Evolutionary conservation across 2,888 invertebrate genomes (phyloP).

Genomic region (Parnassius glacialis): DNA sequence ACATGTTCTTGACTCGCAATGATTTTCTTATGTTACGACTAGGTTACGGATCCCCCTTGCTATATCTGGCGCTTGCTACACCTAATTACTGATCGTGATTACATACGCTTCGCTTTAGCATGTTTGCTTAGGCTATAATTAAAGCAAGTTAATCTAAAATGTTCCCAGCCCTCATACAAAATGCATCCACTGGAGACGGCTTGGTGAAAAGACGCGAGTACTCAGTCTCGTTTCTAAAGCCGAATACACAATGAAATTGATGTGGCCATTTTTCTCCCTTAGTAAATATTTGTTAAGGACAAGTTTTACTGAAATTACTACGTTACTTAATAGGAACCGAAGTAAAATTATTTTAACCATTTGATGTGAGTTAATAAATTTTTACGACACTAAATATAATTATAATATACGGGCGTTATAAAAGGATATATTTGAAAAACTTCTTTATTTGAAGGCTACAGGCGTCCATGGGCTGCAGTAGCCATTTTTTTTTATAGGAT

Average conservation of each 20-base stretch:
- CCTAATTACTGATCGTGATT: constrained; percentile 77
- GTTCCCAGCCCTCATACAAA: constrained; percentile 68
- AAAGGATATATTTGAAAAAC: no score
- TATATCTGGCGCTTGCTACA: constrained; percentile 36
- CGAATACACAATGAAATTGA: constrained; percentile 17
- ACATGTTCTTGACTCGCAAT: constrained; percentile 69
- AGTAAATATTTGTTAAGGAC: not conserved
- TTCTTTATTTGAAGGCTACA: no score
- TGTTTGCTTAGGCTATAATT: constrained; percentile 73
- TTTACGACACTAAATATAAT: no score
- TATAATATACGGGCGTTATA: no score
- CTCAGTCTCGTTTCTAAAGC: constrained; percentile 29
- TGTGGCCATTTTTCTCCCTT: constrained; percentile 10
- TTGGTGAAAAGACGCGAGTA: constrained; percentile 40
- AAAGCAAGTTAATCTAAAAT: constrained; percentile 72
- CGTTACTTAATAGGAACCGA: not conserved
- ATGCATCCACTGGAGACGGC: constrained; percentile 52
- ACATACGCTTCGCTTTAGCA: constrained; percentile 51
- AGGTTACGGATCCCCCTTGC: constrained; percentile 29
- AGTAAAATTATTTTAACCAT: no score
- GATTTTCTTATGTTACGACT: constrained; percentile 43
- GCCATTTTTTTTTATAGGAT: no score
- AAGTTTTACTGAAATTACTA: not conserved
- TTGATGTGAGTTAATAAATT: no score
- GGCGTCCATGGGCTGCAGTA: no score